Evolutionary conservation across 2,888 invertebrate species (phyloP), one percentile per base, ranked within the genome.

Genomic region (Therioaphis trifolii): DNA sequence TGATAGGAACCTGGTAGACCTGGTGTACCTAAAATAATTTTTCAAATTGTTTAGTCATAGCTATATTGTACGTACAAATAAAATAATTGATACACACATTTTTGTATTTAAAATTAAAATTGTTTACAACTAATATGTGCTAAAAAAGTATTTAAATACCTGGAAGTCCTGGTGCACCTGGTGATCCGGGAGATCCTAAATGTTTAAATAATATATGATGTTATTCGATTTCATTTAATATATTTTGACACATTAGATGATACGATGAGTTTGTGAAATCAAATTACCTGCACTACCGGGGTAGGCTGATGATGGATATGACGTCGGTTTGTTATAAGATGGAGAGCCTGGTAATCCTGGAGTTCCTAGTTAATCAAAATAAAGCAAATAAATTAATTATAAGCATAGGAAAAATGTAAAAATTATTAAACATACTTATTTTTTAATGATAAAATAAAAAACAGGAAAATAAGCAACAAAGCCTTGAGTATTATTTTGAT

Each of bases 261-360:
- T 35, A 35, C 3, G 7, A 35, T 35, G 3, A 35, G 3, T 35
- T 35, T 35, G 21, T 21, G 12, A 49, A 29, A 86, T 86, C 84
- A 87, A 88, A 35, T 92, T 90, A 79, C 87, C 87, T 63, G 86
- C 86, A 74, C 80, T 76, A 68, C 86, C 86, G 14, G 89, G 89
- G 14, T 88, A 88, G 72, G 88, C 86, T 0, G 35, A 5, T 7
- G 35, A 35, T 35, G 35, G 35, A 35, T 35, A 35, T 35, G 35
- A 35, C 35, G 88, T 88, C 9, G 85, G 71, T 49, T 85, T 85
- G 21, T 85, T 85, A 35, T 85, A 84, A 7, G 88, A 88, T 0
- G 88, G 88, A 4, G 88, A 87, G 71, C 88, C 88, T 29, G 85
- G 84, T 21, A 35, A 3, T 78, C 84, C 86, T 74, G 85, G 86